Evolutionary conservation across 2,113 vertebrate species (phyloP).

Genomic region (Otis tarda): DNA sequence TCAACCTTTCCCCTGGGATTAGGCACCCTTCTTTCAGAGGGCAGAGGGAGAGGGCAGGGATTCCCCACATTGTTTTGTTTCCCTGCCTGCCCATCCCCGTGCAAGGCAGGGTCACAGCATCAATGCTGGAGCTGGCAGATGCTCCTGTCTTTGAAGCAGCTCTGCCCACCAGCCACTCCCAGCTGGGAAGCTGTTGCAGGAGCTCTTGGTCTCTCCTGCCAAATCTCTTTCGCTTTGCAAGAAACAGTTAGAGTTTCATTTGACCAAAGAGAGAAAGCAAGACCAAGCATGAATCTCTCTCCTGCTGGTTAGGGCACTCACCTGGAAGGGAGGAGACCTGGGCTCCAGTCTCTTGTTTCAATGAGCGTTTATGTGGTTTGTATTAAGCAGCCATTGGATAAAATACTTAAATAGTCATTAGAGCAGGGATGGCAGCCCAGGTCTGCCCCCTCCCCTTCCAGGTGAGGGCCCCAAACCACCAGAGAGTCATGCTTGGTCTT

Average conservation of each 20-base stretch:
- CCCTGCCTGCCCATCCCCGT: fast-evolving
- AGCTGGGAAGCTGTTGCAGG: background rate
- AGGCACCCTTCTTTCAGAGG: background rate
- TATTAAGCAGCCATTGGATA: slow-evolving; percentile 8
- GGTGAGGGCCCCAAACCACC: slow-evolving; percentile 20
- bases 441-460: background rate
- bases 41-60: background rate
- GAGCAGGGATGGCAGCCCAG: background rate
- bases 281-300: background rate
- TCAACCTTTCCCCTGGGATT: background rate
- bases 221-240: background rate
- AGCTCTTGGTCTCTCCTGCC: background rate
- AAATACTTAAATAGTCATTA: slow-evolving; percentile 18
- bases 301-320: background rate
- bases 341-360: background rate
- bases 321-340: background rate
- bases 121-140: background rate
- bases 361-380: background rate
- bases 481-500: slow-evolving; percentile 11
- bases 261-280: slow-evolving; percentile 10
- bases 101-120: background rate
- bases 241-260: background rate
- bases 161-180: fast-evolving
- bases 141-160: background rate
- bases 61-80: background rate